Evolutionary conservation across 2,888 invertebrate species (phyloP), one percentile per base, ranked within the genome.

Genomic region (Cephus runcator): DNA sequence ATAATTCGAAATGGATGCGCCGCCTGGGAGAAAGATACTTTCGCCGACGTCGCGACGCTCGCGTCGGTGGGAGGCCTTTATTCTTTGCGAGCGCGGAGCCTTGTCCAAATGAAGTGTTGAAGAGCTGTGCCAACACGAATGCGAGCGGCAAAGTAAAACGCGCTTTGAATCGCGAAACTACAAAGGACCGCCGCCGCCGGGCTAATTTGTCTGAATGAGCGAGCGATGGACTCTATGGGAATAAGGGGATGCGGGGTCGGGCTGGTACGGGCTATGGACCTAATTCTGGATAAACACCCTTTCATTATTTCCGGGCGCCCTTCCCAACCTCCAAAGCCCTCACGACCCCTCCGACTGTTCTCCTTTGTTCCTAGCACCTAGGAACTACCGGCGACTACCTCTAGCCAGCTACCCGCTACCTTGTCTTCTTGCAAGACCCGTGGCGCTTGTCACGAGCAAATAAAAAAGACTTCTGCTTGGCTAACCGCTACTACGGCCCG

Each of bases 181-280:
- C 90, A 90, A 90, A 91, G 90, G 87, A 84, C 83, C 85, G 89
- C 90, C 89, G 88, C 85, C 89, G 88, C 85, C 85, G 87, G 90
- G 89, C 90, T 90, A 90, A 90, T 90, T 90, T 91, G 90, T 89
- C 89, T 89, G 90, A 91, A 90, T 87, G 89, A 90, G 83, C 88
- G 87, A 88, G 85, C 89, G 89, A 88, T 90, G 88, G 88, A 89
- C 89, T 87, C 86, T 69, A 69, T 40, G 40, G 40, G 40, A 40
- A 15, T 6, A 40, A 40, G 40, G 69, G 69, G 69, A 33, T 69
- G 23, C 69, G 69, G 69, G 69, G 31, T 69, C 15, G 30, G 69
- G n/a, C 15, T 33, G 69, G 33, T 33, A 30, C 31, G 69, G 69
- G 69, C 31, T 30, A 69, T 33, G 69, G 84, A 87, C 88, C 88